These are phyloP conservation scores for Neoascia interrupta DNA, from an alignment of 2,888 invertebrate genomes.

Conservation along the genomic window DNA sequence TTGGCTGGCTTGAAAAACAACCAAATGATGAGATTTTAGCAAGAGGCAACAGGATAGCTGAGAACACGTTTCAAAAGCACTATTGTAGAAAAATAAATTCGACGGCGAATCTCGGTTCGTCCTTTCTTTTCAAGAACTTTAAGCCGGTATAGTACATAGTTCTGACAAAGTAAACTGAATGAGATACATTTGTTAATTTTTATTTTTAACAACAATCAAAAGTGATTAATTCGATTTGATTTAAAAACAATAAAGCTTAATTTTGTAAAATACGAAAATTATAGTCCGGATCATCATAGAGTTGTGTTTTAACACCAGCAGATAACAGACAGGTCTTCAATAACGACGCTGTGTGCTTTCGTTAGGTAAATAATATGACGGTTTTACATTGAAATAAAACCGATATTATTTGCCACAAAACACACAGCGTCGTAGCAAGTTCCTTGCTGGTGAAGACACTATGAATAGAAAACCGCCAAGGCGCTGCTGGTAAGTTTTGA, in stretches of 20 bases:
- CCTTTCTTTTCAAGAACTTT: slow-evolving; percentile 16
- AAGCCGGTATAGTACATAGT: background rate
- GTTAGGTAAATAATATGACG: too few species aligned
- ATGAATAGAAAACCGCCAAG: too few species aligned
- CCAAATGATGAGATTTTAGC: slow-evolving; percentile 14
- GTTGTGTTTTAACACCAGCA: too few species aligned
- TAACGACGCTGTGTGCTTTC: slow-evolving; percentile 10
- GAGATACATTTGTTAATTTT: too few species aligned
- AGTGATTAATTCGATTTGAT: background rate
- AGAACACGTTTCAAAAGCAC: slow-evolving; percentile 15
- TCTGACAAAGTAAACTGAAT: background rate
- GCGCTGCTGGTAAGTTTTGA: too few species aligned
- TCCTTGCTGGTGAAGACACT: too few species aligned
- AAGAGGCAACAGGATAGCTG: slow-evolving; percentile 12
- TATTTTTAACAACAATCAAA: background rate
- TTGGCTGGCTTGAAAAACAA: slow-evolving; percentile 4
- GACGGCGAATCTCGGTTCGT: background rate
- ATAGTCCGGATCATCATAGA: slow-evolving; percentile 28
- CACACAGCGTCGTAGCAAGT: too few species aligned
- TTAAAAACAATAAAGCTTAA: background rate
- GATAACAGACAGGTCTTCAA: slow-evolving; percentile 29
- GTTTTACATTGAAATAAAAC: too few species aligned
- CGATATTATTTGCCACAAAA: too few species aligned
- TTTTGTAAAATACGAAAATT: too few species aligned
- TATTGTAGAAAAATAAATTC: background rate